These are phyloP conservation scores for Otolemur garnettii DNA, from an alignment of 2,113 vertebrate species.

Conservation along the genomic window DNA sequence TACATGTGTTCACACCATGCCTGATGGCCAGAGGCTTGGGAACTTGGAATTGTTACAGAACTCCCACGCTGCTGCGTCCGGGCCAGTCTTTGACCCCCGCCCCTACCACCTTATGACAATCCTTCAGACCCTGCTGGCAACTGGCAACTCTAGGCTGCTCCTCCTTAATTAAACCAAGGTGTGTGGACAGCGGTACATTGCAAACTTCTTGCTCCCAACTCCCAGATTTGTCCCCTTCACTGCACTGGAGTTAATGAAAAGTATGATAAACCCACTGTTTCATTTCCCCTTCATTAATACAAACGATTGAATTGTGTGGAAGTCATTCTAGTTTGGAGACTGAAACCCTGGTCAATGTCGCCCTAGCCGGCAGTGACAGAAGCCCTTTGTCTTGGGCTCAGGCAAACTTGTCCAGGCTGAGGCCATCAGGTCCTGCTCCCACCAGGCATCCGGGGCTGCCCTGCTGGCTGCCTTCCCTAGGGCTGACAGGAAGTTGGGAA, in stretches of 20 bases:
- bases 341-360: slow-evolving; percentile 23
- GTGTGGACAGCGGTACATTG: not conserved
- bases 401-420: not conserved
- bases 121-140: not conserved
- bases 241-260: slow-evolving; percentile 74
- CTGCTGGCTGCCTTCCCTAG: not conserved
- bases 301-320: slow-evolving; percentile 69
- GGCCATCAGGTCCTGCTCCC: not conserved
- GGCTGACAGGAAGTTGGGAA: slow-evolving; percentile 16
- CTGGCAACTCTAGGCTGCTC: not conserved
- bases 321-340: slow-evolving; percentile 72
- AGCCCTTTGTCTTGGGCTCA: slow-evolving; percentile 13
- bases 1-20: not conserved
- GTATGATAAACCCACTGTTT: slow-evolving; percentile 71
- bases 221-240: not conserved
- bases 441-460: too few relatives aligned
- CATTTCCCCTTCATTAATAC: slow-evolving; percentile 79
- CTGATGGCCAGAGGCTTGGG: not conserved
- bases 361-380: slow-evolving; percentile 14
- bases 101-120: not conserved
- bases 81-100: not conserved
- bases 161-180: slow-evolving; percentile 11
- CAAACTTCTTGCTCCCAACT: not conserved
- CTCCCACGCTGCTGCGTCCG: too few relatives aligned
- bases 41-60: not conserved